Base-by-base conservation (phyloP, 2,888 invertebrate species). In the Diaphora mendica region DNA sequence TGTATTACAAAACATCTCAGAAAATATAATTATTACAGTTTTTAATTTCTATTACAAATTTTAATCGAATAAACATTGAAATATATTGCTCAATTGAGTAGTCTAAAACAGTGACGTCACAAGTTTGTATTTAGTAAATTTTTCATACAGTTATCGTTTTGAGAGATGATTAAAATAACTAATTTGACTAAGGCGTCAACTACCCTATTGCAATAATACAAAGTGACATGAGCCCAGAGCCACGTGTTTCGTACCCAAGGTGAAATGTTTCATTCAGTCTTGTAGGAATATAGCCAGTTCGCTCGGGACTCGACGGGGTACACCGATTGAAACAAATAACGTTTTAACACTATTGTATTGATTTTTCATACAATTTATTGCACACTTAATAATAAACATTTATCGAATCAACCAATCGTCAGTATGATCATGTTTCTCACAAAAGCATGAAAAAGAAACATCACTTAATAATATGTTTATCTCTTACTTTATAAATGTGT, bases 211-310 rank as follows among this genome's bases (percentile, higher is more conserved):
- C 86, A 85, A 83, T 72, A 84, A 84, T 88, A 87, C 84, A 91
- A 94, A 95, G 94, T 95, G 95, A 95, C 95, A 91, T 86, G 89
- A 90, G 90, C 88, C 91, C 91, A 86, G 88, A 91, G 88, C 85
- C 89, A 87, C 87, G 86, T 85, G 80, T 86, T 86, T 88, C 69
- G 88, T 90, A 91, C 91, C 90, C 89, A 86, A 90, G 90, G 90
- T 92, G 93, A 92, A 91, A 92, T 91, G 92, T 93, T 90, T 87
- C 92, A 88, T 90, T 95, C 95, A 95, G 95, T 95, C 95, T 94
- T 94, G 93, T 91, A 90, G 88, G 88, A 89, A 88, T 91, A 85
- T 86, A 91, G 90, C 89, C 90, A 87, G 88, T 88, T 88, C 88
- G 83, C 86, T 89, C 90, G 90, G 92, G 91, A 90, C 92, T 91